A percentile compares a stretch with the other conserved stretches of the same genome.
Conservation (phyloP, 2,113 vertebrate genomes). For the Varanus komodoensis region DNA sequence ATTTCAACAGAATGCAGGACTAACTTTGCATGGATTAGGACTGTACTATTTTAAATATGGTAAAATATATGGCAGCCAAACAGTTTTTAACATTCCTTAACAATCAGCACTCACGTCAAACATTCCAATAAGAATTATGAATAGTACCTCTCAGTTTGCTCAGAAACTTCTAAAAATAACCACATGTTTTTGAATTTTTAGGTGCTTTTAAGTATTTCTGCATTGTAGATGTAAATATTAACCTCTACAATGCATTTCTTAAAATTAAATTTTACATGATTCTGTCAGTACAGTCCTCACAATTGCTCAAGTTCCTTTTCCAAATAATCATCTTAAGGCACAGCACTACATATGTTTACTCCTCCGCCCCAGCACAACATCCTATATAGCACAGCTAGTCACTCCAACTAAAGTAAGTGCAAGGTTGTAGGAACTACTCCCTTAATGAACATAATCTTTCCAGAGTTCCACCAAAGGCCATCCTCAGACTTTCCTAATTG, state of each 20-base stretch:
- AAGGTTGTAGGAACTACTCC: neutral
- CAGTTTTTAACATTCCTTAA: no score
- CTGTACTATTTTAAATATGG: neutral
- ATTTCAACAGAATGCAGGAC: neutral
- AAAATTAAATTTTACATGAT: slow-evolving; percentile 8
- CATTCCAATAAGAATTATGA: neutral
- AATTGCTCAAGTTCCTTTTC: neutral
- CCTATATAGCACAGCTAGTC: no score
- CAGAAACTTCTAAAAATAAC: neutral
- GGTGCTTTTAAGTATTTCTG: neutral
- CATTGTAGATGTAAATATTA: no score
- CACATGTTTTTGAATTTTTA: neutral
- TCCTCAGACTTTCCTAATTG: neutral
- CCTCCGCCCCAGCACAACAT: no score
- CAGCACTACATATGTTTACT: no score
- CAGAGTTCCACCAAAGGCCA: neutral
- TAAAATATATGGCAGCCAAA: slow-evolving; percentile 5
- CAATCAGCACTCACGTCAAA: neutral
- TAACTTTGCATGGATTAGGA: neutral
- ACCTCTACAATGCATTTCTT: neutral
- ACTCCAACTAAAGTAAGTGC: no score
- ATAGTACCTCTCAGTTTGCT: neutral
- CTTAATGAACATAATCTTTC: neutral
- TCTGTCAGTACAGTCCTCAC: neutral
- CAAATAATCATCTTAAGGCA: neutral